Evolutionary conservation across 2,797 vertebrate species (phyloP).

Genomic region (Potorous gilbertii): DNA sequence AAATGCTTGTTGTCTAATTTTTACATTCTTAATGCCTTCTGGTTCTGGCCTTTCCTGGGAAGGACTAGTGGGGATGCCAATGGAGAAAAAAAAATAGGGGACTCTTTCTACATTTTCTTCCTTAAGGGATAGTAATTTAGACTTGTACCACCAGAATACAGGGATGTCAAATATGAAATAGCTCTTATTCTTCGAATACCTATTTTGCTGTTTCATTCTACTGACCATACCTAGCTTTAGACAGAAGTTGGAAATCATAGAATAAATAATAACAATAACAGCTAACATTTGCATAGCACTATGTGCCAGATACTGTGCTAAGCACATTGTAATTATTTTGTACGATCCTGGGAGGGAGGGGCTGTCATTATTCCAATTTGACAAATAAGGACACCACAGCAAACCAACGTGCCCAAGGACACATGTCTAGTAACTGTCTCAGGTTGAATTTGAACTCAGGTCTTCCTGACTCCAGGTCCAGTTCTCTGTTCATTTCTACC

Average conservation of each 20-base stretch:
- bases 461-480: not conserved
- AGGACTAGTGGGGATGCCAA: not conserved
- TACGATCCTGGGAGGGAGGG: not conserved
- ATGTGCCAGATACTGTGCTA: not conserved
- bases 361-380: not conserved
- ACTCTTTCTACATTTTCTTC: not conserved
- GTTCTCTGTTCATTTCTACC: not conserved
- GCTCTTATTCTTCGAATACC: not conserved
- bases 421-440: not conserved
- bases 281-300: not conserved
- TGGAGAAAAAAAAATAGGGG: not conserved
- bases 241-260: not conserved
- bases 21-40: not conserved
- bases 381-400: not conserved
- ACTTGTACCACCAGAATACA: not conserved
- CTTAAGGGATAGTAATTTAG: not conserved
- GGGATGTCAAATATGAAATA: not conserved
- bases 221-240: not conserved
- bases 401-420: not conserved
- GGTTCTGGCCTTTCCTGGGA: not conserved
- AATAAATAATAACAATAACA: not conserved
- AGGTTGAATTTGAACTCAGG: not conserved
- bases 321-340: not conserved
- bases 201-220: not conserved
- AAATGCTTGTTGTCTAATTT: not conserved